phyloP scores from a whole-genome alignment of 2,797 vertebrate genomes.

The Coregonus sp. region DNA sequence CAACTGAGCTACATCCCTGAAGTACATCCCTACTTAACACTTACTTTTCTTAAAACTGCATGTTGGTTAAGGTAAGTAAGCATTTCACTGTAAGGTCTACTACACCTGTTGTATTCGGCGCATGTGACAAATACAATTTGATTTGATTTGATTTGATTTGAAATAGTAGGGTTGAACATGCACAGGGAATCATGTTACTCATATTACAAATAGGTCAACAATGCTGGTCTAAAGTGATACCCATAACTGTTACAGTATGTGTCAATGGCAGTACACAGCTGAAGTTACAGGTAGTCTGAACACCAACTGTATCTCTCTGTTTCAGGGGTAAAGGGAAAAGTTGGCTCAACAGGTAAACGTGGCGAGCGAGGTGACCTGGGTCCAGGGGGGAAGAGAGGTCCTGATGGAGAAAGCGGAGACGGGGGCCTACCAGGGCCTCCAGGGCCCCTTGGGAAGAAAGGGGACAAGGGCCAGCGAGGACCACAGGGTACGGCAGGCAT shows the following conservation, averaged over 20 bases:
- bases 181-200: conserved; percentile 1
- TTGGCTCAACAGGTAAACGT: conserved; percentile 84
- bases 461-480: conserved; percentile 86
- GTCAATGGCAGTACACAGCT: background rate
- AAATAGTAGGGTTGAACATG: conserved; percentile 11
- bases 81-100: no score
- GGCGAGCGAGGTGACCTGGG: conserved; percentile 90
- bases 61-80: no score
- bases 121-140: no score
- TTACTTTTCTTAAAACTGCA: no score
- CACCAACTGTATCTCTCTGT: conserved; percentile 53
- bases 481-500: conserved; percentile 80
- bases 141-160: no score
- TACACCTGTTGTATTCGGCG: no score
- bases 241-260: background rate
- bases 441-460: conserved; percentile 82
- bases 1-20: no score
- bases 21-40: no score
- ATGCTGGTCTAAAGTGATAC: background rate
- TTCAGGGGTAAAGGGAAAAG: conserved; percentile 89
- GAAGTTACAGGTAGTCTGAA: background rate
- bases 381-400: conserved; percentile 88
- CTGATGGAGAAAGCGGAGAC: conserved; percentile 79
- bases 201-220: background rate
- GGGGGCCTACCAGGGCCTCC: conserved; percentile 77